Percentiles rank a stretch among this genome's conserved stretches.
phyloP scores from a whole-genome alignment of 2,888 invertebrate species.

The Lasius fuliginosus region DNA sequence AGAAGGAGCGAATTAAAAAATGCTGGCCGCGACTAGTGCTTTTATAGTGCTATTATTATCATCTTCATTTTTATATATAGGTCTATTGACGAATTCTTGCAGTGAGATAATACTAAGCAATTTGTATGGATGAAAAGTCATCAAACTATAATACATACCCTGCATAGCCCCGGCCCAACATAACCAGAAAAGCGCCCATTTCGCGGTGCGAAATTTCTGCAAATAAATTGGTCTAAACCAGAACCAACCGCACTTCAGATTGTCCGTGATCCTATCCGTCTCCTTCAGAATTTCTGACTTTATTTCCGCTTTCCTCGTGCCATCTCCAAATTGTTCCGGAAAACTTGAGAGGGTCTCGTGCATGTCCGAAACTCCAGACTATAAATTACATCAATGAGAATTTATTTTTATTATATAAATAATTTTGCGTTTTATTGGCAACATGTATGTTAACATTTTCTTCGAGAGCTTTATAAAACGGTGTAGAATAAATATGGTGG shows the following conservation, averaged over 20 bases:
- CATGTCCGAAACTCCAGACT: slow-evolving; percentile 80
- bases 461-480: background rate
- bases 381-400: slow-evolving; percentile 64
- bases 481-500: background rate
- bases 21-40: background rate
- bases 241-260: slow-evolving; percentile 90
- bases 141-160: slow-evolving; percentile 87
- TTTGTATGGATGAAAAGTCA: background rate
- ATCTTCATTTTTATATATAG: background rate
- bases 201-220: slow-evolving; percentile 91
- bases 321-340: slow-evolving; percentile 78
- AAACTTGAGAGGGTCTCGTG: slow-evolving; percentile 79
- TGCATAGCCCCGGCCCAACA: slow-evolving; percentile 94
- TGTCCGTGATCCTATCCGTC: slow-evolving; percentile 63
- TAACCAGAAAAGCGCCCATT: slow-evolving; percentile 93
- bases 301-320: slow-evolving; percentile 74
- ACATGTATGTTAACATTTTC: background rate
- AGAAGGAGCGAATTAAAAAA: background rate
- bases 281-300: slow-evolving; percentile 69
- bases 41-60: background rate
- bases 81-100: background rate
- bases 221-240: slow-evolving; percentile 89
- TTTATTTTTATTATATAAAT: slow-evolving; percentile 28
- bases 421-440: background rate
- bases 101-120: background rate